Evolutionary conservation across 2,113 vertebrate genomes (phyloP), one percentile per base, ranked within the genome.

Genomic region (Cheilinus undulatus): DNA sequence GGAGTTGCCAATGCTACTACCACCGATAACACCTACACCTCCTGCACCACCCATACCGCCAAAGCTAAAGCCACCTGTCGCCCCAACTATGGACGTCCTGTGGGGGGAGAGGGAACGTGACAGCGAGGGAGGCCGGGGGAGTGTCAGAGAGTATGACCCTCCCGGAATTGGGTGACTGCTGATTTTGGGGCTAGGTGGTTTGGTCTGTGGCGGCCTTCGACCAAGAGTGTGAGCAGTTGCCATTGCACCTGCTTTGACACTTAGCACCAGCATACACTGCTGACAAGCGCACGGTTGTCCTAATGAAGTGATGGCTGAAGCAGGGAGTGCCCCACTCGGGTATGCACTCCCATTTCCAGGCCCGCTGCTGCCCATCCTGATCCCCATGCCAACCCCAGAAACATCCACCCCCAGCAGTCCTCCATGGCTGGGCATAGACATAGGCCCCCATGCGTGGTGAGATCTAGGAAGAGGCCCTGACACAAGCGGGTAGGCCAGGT

Each of bases 221-320:
- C 94, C 94, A 19, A 94, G 81, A 36, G 94, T 94, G 76, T 93
- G 94, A 19, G 92, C 90, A 0, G 84, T 64, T 0, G 89, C 75
- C 90, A 93, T 87, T 58, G 91, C 74, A 2, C 90, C 88, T 1
- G 92, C 88, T 76, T 94, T 97, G 75, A 97, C 93, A 0, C 95
- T 96, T 74, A 96, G 93, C 78, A 97, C 95, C 86, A 97, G 80
- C 88, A 97, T 94, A 49, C 96, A 97, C 90, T 97, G 97, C 34
- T 96, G 96, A 70, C 97, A 98, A 49, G 95, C 90, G 5, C 97
- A 97, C 34, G 97, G 87, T 60, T 93, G 92, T 46, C 92, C 92
- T 50, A 94, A 82, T 2, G 93, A 93, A 59, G 94, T 93, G 64
- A 94, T 92, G 14, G 94, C 88, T 0, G 93, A 93, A 15, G 91